Evolutionary conservation across 2,888 invertebrate genomes (phyloP), one percentile per base, ranked within the genome.

Genomic region (Xestia rhomboidea): DNA sequence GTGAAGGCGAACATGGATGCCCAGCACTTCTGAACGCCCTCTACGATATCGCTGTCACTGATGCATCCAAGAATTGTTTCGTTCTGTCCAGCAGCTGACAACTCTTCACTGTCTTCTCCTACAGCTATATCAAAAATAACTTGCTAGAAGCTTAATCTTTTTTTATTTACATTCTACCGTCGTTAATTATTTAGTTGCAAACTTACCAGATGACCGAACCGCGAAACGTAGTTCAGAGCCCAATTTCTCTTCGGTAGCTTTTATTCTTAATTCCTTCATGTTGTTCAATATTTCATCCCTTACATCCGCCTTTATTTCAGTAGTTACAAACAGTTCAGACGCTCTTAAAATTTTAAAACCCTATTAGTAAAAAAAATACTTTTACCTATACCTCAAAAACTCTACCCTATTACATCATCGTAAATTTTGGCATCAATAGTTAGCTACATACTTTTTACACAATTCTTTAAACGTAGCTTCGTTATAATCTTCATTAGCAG

Each of bases 31-130:
- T 97, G 95, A 2, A 99, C 95, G 11, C 97, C 97, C 49, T 94
- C 90, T 24, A 97, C 80, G 18, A 98, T 94, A 75, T 97, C 96
- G 0, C 93, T 94, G 62, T 95, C 93, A 0, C 96, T 97, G 57
- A 92, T 92, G 72, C 98, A 97, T 0, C 98, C 98, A 6, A 99
- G 95, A 81, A 98, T 97, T 0, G 98, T 98, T 79, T 98, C 98
- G 94, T 99, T 98, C 95, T 99, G 99, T 0, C 99, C 99, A 0
- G 99, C 99, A 7, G 98, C 98, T 0, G 98, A 98, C 18, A 98
- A 94, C 69, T 98, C 98, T 79, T 98, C 97, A 15, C 98, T 97
- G 92, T 99, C 99, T 95, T 99, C 99, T 8, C 98, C 98, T 64
- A 98, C 97, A 24, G 98, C 98, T 92, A 96, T 96, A 67, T 24